These are phyloP conservation scores for Trichopria drosophilae DNA, from an alignment of 2,888 invertebrate species.

Conservation along the genomic window DNA sequence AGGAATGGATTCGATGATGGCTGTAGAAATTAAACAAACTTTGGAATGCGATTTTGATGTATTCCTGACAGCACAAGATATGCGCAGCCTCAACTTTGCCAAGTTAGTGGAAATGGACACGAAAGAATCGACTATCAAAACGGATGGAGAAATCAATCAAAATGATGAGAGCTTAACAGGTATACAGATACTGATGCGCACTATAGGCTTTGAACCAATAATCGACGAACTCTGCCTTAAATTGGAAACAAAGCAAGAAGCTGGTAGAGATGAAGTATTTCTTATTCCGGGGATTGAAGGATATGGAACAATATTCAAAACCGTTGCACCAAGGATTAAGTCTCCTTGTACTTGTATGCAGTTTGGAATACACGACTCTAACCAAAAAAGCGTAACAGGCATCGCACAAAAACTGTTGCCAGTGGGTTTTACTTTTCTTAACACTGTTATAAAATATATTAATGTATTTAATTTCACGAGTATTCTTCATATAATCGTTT, in stretches of 20 bases:
- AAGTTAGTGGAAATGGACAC: constrained; percentile 60
- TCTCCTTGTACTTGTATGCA: constrained; percentile 48
- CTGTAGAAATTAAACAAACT: constrained; percentile 92
- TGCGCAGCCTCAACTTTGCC: constrained; percentile 77
- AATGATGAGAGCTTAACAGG: constrained; percentile 32
- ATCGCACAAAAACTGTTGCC: constrained; percentile 62
- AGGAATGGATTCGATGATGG: constrained; percentile 97
- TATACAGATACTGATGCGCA: constrained; percentile 39
- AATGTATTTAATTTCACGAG: too few relatives aligned
- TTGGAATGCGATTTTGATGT: constrained; percentile 88
- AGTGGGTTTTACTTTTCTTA: constrained; percentile 60
- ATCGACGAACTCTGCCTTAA: constrained; percentile 38
- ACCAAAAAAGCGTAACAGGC: constrained; percentile 57
- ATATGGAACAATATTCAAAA: constrained; percentile 46
- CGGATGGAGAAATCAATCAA: neutral
- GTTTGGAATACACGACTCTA: constrained; percentile 50
- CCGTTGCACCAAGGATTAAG: constrained; percentile 47
- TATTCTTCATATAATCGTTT: too few relatives aligned
- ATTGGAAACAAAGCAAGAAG: constrained; percentile 36
- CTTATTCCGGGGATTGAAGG: constrained; percentile 58
- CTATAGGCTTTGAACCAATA: constrained; percentile 30
- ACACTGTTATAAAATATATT: too few relatives aligned
- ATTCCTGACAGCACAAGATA: constrained; percentile 82
- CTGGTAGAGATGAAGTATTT: too few relatives aligned
- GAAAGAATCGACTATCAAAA: constrained; percentile 30